phyloP scores from a whole-genome alignment of 2,113 vertebrate genomes.

The Rhynchomys soricoides region DNA sequence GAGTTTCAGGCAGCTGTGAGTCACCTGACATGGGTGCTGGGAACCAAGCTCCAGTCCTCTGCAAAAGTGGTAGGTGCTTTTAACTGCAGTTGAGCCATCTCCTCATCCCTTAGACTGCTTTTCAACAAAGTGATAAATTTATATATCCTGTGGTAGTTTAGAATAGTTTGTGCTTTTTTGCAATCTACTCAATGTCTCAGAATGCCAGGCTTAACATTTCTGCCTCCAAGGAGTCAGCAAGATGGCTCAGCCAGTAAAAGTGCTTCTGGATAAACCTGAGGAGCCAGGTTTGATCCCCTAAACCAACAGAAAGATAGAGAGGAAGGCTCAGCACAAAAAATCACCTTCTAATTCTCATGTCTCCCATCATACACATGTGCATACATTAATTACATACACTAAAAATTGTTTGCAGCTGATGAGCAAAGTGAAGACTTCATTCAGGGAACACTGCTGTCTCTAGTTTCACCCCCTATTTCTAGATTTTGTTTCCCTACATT shows the following conservation, averaged over 20 bases:
- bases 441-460: background rate
- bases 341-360: background rate
- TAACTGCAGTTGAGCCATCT: too few species aligned
- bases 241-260: background rate
- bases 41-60: background rate
- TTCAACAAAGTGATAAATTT: background rate
- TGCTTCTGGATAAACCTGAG: background rate
- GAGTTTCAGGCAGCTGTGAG: background rate
- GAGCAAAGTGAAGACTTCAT: background rate
- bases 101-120: background rate
- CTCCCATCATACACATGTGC: background rate
- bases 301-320: background rate
- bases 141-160: background rate
- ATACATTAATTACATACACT: background rate
- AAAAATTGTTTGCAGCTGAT: background rate
- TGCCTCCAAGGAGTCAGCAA: background rate
- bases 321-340: background rate
- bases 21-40: background rate
- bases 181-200: background rate
- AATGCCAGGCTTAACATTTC: slow-evolving; percentile 10
- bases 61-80: too few species aligned
- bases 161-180: background rate
- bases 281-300: background rate
- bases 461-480: background rate
- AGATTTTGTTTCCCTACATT: slow-evolving; percentile 26